phyloP scores from a whole-genome alignment of 1,140 invertebrate genomes.

The Paracyclopina nana region DNA sequence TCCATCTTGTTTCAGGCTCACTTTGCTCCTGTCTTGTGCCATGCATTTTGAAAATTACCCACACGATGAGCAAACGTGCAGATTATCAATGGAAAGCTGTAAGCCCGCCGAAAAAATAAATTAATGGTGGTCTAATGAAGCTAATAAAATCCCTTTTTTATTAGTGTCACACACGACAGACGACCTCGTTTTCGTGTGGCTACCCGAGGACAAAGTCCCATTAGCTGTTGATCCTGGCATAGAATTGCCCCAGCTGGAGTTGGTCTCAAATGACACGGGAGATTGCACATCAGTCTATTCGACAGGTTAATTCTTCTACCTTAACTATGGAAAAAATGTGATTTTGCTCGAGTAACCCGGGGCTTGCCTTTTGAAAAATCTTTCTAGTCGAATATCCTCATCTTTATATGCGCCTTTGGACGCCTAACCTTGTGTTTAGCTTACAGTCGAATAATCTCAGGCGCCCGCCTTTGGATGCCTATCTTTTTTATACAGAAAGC shows the following conservation, averaged over 20 bases:
- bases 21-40: constrained; percentile 63
- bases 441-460: no score
- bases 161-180: constrained; percentile 72
- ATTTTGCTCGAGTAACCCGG: no score
- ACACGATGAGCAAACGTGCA: constrained; percentile 68
- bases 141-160: constrained; percentile 4
- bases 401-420: no score
- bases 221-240: constrained; percentile 71
- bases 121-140: background rate
- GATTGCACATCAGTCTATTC: constrained; percentile 73
- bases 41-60: constrained; percentile 85
- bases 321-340: no score
- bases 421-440: no score
- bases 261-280: constrained; percentile 59
- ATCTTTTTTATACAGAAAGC: no score
- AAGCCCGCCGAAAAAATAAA: constrained; percentile 28
- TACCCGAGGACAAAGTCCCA: constrained; percentile 46
- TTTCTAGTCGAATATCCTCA: no score
- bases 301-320: constrained; percentile 39
- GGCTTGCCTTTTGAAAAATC: no score
- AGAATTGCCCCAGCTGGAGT: constrained; percentile 58
- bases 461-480: no score
- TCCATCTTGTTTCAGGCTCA: constrained; percentile 41
- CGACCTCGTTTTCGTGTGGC: constrained; percentile 74
- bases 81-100: constrained; percentile 78